Evolutionary conservation across 2,113 vertebrate species (phyloP).

Genomic region (Hippolais icterina): DNA sequence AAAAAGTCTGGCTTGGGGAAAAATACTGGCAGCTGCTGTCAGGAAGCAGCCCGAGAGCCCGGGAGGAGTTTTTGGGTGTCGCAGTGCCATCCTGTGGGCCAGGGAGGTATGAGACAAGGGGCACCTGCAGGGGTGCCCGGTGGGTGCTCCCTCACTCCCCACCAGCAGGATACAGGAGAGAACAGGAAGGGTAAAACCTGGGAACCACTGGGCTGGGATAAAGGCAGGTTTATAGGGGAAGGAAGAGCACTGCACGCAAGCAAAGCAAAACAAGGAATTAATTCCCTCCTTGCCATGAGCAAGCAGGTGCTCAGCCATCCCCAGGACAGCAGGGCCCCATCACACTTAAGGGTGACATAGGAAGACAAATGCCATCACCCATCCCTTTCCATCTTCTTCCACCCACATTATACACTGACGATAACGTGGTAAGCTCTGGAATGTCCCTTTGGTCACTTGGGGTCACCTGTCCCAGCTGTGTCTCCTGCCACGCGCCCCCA

Average conservation of each 20-base stretch:
- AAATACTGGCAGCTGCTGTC: not conserved
- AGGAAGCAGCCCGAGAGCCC: fast-evolving
- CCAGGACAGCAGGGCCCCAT: not conserved
- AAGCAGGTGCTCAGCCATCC: not conserved
- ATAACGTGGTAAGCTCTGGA: not conserved
- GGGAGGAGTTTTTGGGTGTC: not conserved
- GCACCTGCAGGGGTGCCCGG: fast-evolving
- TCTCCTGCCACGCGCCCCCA: not conserved
- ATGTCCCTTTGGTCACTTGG: not conserved
- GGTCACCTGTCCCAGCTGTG: not conserved
- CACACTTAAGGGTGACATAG: too few species aligned
- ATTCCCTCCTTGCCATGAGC: not conserved
- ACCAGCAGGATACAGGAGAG: fast-evolving
- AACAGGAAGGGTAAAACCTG: not conserved
- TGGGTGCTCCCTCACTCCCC: not conserved
- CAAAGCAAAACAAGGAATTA: not conserved
- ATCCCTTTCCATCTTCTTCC: not conserved
- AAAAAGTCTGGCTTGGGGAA: not conserved
- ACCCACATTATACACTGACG: not conserved
- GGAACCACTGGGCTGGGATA: not conserved
- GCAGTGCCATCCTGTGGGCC: slow-evolving; percentile 24
- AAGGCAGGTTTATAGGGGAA: not conserved
- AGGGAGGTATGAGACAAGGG: not conserved
- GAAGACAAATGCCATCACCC: not conserved
- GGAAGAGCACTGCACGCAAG: not conserved